Conservation (phyloP, 2,888 invertebrate species). For the Acrobasis suavella region DNA sequence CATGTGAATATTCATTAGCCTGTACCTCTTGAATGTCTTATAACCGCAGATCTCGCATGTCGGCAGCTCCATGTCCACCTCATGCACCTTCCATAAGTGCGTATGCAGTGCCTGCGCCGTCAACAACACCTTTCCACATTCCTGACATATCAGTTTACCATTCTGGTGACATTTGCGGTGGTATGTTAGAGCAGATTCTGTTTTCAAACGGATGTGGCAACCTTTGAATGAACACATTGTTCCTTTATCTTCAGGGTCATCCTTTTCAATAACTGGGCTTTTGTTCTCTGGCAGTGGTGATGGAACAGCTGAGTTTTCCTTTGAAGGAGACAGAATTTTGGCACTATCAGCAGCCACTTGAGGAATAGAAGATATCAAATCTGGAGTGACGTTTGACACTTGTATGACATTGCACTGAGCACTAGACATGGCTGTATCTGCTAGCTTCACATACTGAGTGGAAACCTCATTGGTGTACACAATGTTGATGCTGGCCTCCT, state of each 20-base stretch:
- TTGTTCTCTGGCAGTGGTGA: slow-evolving; percentile 31
- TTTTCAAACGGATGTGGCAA: slow-evolving; percentile 82
- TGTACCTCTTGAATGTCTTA: slow-evolving; percentile 86
- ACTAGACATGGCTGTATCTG: slow-evolving; percentile 48
- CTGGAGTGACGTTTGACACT: slow-evolving; percentile 67
- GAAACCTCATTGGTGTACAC: slow-evolving; percentile 70
- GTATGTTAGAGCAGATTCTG: slow-evolving; percentile 82
- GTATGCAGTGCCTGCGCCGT: slow-evolving; percentile 87
- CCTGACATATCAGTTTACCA: slow-evolving; percentile 82
- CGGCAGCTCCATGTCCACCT: slow-evolving; percentile 90
- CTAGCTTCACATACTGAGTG: slow-evolving; percentile 64
- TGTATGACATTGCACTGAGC: slow-evolving; percentile 58
- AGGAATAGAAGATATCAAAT: slow-evolving; percentile 72
- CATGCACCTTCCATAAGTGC: slow-evolving; percentile 90
- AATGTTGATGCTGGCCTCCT: slow-evolving; percentile 77
- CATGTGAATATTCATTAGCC: slow-evolving; percentile 84
- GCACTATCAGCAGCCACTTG: slow-evolving; percentile 37
- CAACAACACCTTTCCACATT: slow-evolving; percentile 82
- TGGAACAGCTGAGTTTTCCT: slow-evolving; percentile 25
- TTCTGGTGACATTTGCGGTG: slow-evolving; percentile 85
- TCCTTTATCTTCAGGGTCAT: slow-evolving; percentile 37
- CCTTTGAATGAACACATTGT: slow-evolving; percentile 77
- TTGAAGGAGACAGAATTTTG: slow-evolving; percentile 25
- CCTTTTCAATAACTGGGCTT: slow-evolving; percentile 35
- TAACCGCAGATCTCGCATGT: slow-evolving; percentile 89